Percentiles rank a stretch among this genome's conserved stretches.
These are phyloP conservation scores for Montipora efflorescens DNA, from an alignment of 64 coral and sea anemone species.

Conservation along the genomic window DNA sequence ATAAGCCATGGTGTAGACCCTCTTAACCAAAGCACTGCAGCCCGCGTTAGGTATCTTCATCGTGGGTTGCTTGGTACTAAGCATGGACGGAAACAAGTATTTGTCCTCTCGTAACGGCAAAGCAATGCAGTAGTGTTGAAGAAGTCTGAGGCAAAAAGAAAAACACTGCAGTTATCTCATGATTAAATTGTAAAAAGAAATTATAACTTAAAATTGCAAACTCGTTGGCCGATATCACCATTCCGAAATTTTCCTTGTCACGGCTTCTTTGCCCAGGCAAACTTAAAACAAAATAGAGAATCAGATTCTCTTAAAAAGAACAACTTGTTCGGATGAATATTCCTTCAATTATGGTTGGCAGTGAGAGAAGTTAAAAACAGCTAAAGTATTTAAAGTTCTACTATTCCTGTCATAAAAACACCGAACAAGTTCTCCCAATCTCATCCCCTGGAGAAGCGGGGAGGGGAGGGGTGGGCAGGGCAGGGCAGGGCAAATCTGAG, in stretches of 20 bases:
- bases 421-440: not conserved
- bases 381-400: too few species aligned
- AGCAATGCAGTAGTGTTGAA: constrained; percentile 81
- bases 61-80: constrained; percentile 18
- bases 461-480: too few species aligned
- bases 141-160: constrained; percentile 44
- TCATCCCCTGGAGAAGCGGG: not conserved
- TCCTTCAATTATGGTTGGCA: not conserved
- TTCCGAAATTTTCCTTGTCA: too few species aligned
- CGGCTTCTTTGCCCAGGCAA: too few species aligned
- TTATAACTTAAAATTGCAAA: too few species aligned
- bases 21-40: constrained; percentile 10
- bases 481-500: not conserved
- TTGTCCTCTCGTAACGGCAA: constrained; percentile 72
- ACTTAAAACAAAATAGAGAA: too few species aligned
- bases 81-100: constrained; percentile 76
- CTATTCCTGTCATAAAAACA: not conserved
- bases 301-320: not conserved
- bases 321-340: not conserved
- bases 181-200: too few species aligned
- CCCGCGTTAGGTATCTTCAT: constrained; percentile 42
- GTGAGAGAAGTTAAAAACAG: not conserved
- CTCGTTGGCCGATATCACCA: too few species aligned
- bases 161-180: too few species aligned
- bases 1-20: constrained; percentile 85